Evolutionary conservation across 2,113 vertebrate genomes (phyloP), one percentile per base, ranked within the genome.

Genomic region (Oplegnathus fasciatus): DNA sequence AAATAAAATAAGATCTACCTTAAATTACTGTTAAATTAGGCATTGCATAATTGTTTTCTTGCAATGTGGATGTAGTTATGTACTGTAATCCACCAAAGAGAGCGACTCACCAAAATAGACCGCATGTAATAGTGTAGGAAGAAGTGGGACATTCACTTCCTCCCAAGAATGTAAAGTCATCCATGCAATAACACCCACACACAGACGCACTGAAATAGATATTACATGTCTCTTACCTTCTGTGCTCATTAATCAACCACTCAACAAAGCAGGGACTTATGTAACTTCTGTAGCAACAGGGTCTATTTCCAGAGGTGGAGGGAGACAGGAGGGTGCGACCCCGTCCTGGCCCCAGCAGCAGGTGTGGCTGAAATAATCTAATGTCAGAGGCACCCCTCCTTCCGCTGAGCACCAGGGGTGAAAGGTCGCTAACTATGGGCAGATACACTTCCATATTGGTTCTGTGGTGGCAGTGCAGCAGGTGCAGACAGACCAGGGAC

Each of bases 291-390:
- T 52, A 77, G 78, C 76, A 84, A 84, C 81, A 83, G 55, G 70
- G 72, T 93, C 94, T 94, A 94, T 94, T 94, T 93, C 70, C 90
- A 92, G 92, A 67, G 88, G 82, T 65, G 84, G 91, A 88, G 61
- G 82, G 66, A 89, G 65, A 86, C 82, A 22, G 58, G 46, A 52
- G 82, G 85, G 72, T 22, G 76, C 22, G 85, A 82, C 79, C 89
- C 52, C 64, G 54, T 50, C 20, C 44, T 2, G 15, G 52, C 44
- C 55, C n/a, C 58, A 2, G 74, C 17, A 57, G 90, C 93, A 93
- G 89, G 90, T 93, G 92, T 50, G 50, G 79, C 75, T 58, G 17
- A 48, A 85, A 55, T 58, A 37, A 28, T 84, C 62, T 75, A 24
- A 65, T 62, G 77, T 74, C 64, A 55, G 60, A 80, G 62, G 67